Evolutionary conservation across 2,113 vertebrate species (phyloP).

Genomic region (Rhinolophus sinicus): DNA sequence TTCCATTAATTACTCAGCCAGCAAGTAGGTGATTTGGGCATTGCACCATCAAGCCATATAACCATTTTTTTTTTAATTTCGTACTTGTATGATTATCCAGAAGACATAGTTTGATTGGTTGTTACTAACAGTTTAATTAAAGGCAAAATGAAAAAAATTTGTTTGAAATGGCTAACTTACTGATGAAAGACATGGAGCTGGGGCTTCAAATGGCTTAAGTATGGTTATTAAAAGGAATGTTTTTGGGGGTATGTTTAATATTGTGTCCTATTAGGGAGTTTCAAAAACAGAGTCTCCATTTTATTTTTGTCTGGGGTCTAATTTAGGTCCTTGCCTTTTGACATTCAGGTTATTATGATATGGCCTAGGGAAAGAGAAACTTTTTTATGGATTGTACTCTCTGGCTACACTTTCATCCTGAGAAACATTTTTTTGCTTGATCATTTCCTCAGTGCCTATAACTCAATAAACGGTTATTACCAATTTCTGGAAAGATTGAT

Average conservation of each 20-base stretch:
- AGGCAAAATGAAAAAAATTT: constrained; percentile 51
- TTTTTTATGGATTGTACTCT: background rate
- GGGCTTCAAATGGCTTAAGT: constrained; percentile 12
- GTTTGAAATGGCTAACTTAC: constrained; percentile 33
- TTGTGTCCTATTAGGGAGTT: background rate
- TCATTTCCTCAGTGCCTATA: background rate
- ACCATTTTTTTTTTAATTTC: constrained; percentile 65
- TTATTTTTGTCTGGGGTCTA: background rate
- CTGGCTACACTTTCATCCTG: background rate
- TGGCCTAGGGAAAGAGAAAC: background rate
- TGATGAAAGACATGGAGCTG: background rate
- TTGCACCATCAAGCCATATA: constrained; percentile 69
- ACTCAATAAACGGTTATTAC: background rate
- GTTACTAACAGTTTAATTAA: constrained; percentile 73
- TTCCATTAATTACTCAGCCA: constrained; percentile 78
- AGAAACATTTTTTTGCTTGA: background rate
- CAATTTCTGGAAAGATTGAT: background rate
- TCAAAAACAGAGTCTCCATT: background rate
- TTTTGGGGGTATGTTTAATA: background rate
- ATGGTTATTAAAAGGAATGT: constrained; percentile 9
- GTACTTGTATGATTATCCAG: constrained; percentile 52
- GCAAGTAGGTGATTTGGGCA: constrained; percentile 64
- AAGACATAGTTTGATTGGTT: constrained; percentile 64
- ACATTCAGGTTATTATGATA: background rate
- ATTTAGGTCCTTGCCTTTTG: background rate